Base-by-base conservation (phyloP, 2,113 vertebrate genomes). In the Cyrtonyx montezumae region DNA sequence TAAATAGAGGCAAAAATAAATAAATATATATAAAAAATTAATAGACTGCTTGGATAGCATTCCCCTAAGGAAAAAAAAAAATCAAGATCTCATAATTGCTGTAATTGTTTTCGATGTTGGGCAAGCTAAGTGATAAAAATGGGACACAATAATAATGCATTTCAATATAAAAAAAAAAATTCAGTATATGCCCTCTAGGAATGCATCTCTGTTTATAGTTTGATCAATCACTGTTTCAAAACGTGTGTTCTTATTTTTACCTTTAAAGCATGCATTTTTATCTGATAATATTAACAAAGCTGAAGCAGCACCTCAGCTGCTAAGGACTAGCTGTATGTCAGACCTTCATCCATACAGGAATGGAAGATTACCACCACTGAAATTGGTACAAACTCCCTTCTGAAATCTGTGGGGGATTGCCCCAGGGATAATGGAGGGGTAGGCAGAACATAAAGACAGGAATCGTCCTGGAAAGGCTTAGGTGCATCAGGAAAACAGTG, bases 81-180 rank as follows among this genome's bases (percentile, higher is more conserved):
- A 22, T 37, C 66, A 89, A 96, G 58, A 32, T 83, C 75, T 92
- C 56, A 40, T 96, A 97, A 96, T 91, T 93, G 65, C 78, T 58
- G 43, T 96, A 97, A 96, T 91, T 96, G 59, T 92, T 96, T 96
- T 80, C 95, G 88, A 96, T 89, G 48, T 86, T 93, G 42, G 48
- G 36, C 62, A 67, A 95, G 77, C 4, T 74, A 79, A 76, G 40
- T 77, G 49, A 93, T 96, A 91, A 87, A 91, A 96, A 94, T 21
- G 42, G 48, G 74, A 90, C 81, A 94, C 16, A 91, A 70, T 91
- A 90, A 37, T 8, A 9, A 32, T 42, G 59, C 68, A 79, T 87
- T 96, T 96, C 79, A 88, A 87, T 68, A 84, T 61, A 71, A 89
- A 80, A 23, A 92, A 51, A 61, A 1, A 36, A 34, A 34, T 69